These are phyloP conservation scores for Eleginops maclovinus DNA, from an alignment of 2,113 vertebrate species.

Conservation along the genomic window DNA sequence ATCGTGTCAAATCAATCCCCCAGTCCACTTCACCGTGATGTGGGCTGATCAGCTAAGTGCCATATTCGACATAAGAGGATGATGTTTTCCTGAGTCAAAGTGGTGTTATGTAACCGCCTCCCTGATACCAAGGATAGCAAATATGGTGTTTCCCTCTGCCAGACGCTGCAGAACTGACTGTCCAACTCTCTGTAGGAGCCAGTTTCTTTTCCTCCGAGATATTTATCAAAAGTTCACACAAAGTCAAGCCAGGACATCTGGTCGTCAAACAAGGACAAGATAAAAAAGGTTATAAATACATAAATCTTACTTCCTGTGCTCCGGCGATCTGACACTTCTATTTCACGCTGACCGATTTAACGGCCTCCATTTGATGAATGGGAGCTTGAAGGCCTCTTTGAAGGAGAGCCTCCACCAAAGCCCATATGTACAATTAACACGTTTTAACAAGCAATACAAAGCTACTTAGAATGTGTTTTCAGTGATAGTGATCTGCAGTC, in stretches of 20 bases:
- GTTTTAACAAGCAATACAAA: background rate
- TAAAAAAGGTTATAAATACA: constrained; percentile 17
- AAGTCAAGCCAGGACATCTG: constrained; percentile 50
- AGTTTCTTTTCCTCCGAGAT: constrained; percentile 27
- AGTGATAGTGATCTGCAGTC: background rate
- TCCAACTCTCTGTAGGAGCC: background rate
- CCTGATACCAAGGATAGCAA: constrained; percentile 37
- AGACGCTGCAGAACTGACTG: constrained; percentile 17
- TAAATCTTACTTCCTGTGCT: constrained; percentile 8
- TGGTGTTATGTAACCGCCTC: constrained; percentile 60
- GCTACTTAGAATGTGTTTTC: background rate
- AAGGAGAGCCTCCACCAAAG: background rate
- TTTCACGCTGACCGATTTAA: constrained; percentile 36
- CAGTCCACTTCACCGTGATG: constrained; percentile 11
- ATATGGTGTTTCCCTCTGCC: constrained; percentile 31
- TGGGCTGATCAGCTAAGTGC: constrained; percentile 64
- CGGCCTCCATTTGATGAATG: background rate
- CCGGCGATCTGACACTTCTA: constrained; percentile 20
- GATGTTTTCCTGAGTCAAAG: constrained; percentile 69
- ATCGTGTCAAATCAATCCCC: background rate
- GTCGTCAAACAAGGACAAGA: constrained; percentile 21
- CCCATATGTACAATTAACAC: background rate
- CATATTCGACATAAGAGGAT: constrained; percentile 57
- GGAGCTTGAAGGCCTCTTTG: background rate
- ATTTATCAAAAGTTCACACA: constrained; percentile 39